phyloP scores from a whole-genome alignment of 2,888 invertebrate species.

The Tethea ocularis region DNA sequence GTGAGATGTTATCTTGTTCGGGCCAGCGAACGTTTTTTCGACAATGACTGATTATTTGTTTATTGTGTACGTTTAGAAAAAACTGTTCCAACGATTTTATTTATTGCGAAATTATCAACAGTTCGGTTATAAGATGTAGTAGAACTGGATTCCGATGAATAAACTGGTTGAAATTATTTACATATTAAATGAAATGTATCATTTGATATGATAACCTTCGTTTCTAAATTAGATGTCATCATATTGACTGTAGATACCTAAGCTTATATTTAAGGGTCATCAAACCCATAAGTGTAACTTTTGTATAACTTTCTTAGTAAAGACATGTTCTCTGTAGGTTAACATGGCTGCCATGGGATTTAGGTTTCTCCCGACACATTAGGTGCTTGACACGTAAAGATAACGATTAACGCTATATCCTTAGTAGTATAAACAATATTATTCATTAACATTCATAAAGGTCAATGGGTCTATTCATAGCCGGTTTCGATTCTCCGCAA shows the following conservation, averaged over 20 bases:
- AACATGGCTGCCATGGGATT: too few species aligned
- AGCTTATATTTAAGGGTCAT: neutral
- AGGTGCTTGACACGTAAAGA: too few species aligned
- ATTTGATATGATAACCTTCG: neutral
- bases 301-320: neutral
- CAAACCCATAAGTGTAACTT: neutral
- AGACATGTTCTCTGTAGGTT: too few species aligned
- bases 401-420: neutral
- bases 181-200: neutral
- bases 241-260: neutral
- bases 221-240: conserved; percentile 1
- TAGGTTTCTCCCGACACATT: too few species aligned
- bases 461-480: neutral
- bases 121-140: conserved; percentile 7
- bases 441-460: neutral
- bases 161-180: neutral
- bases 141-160: conserved; percentile 4
- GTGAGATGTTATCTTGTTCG: conserved; percentile 48
- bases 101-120: conserved; percentile 15
- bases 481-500: neutral
- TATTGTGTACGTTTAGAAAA: conserved; percentile 24
- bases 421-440: neutral
- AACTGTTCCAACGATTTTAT: conserved; percentile 24
- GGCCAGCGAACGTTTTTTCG: conserved; percentile 39
- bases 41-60: conserved; percentile 42